These are phyloP conservation scores for Atta cephalotes DNA, from an alignment of 1,140 invertebrate species.

Conservation along the genomic window DNA sequence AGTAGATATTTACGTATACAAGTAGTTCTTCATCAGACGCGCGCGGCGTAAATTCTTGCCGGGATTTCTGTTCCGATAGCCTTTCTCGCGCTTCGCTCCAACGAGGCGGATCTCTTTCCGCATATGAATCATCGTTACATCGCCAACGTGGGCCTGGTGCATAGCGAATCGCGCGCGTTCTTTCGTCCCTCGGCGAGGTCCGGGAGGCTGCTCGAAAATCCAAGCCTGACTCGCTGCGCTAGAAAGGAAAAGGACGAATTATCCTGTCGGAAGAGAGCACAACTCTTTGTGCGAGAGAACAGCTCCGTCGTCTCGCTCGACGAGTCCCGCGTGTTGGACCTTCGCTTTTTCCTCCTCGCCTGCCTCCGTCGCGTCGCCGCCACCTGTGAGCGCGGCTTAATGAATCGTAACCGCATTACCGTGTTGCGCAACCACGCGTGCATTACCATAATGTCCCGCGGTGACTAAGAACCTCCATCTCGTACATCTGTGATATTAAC, in stretches of 20 bases:
- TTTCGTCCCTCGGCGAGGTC: conserved; percentile 27
- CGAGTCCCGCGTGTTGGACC: conserved; percentile 43
- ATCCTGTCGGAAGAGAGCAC: conserved; percentile 70
- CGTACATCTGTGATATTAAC: conserved; percentile 55
- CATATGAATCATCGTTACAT: conserved; percentile 74
- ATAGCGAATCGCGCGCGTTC: conserved; percentile 66
- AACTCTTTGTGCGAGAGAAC: conserved; percentile 33
- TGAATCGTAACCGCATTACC: conserved; percentile 69
- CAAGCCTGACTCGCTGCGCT: conserved; percentile 36
- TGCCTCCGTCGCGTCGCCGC: not conserved
- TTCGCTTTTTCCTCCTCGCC: conserved; percentile 30
- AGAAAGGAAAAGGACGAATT: conserved; percentile 73
- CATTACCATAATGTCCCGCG: conserved; percentile 64
- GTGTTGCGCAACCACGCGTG: conserved; percentile 57
- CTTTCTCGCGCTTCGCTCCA: conserved; percentile 69
- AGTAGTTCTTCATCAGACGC: conserved; percentile 16
- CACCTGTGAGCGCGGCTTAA: conserved; percentile 64
- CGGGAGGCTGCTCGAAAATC: conserved; percentile 63
- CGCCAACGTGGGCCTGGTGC: conserved; percentile 59
- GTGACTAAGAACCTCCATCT: conserved; percentile 65
- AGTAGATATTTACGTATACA: conserved; percentile 12
- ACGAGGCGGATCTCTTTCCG: conserved; percentile 74
- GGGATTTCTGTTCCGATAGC: conserved; percentile 59
- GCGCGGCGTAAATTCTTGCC: conserved; percentile 48
- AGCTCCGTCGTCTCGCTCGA: conserved; percentile 68